Conservation (phyloP, 2,113 vertebrate species). For the Erinaceus europaeus region DNA sequence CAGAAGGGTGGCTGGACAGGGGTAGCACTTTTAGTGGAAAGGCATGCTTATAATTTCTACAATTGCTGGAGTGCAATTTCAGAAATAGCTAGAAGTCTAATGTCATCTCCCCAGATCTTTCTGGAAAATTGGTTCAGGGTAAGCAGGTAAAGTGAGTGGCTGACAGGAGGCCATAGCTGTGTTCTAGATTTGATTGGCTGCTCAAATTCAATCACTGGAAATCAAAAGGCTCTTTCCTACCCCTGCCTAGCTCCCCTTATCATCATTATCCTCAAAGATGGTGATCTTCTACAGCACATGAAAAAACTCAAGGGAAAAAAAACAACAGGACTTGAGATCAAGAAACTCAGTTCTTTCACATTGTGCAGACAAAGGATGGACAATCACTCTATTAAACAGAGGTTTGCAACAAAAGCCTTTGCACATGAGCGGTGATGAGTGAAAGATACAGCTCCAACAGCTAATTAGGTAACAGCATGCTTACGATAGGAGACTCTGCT, state of each 20-base stretch:
- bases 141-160: not conserved
- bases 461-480: not conserved
- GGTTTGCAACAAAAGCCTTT: not conserved
- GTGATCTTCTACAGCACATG: not conserved
- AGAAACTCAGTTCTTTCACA: not conserved
- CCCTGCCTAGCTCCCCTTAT: not conserved
- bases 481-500: constrained; percentile 4
- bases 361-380: not conserved
- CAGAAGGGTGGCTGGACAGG: not conserved
- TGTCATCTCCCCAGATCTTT: not conserved
- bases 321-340: not conserved
- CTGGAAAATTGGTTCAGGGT: not conserved
- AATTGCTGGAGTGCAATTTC: not conserved
- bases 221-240: not conserved
- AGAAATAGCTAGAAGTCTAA: not conserved
- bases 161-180: not conserved
- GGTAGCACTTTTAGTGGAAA: not conserved
- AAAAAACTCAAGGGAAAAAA: not conserved
- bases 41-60: not conserved
- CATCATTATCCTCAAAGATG: not conserved
- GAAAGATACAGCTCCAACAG: constrained; percentile 1
- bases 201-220: not conserved
- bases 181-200: not conserved
- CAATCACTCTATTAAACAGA: not conserved
- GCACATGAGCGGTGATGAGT: not conserved